Evolutionary conservation across 53 echinoderm and acorn worm species (phyloP).

Genomic region (Hippasteria phrygiana): DNA sequence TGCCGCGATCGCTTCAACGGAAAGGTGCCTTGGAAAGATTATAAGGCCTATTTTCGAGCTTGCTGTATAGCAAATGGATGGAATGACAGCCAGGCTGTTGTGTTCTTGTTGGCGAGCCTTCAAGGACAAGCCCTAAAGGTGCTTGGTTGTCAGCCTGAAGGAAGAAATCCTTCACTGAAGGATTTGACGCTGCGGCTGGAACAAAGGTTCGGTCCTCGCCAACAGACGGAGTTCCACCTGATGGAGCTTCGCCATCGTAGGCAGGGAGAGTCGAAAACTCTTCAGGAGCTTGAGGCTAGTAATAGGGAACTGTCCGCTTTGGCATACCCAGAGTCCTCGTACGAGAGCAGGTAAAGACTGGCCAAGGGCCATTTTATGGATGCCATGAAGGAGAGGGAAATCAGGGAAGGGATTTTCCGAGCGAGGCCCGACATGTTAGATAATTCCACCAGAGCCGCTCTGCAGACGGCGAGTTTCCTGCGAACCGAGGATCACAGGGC

Average conservation of each 20-base stretch:
- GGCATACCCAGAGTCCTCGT: background rate
- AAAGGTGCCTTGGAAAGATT: slow-evolving; percentile 52
- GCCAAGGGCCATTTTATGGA: slow-evolving; percentile 39
- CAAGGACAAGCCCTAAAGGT: slow-evolving; percentile 28
- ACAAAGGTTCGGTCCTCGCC: slow-evolving; percentile 27
- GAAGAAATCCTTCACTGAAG: background rate
- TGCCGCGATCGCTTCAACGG: slow-evolving; percentile 39
- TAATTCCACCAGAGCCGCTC: slow-evolving; percentile 3
- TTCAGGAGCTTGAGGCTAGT: slow-evolving; percentile 11
- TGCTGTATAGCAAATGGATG: slow-evolving; percentile 14
- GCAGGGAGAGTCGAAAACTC: slow-evolving; percentile 4
- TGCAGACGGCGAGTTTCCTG: background rate
- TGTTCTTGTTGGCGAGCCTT: slow-evolving; percentile 40
- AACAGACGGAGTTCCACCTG: slow-evolving; percentile 31
- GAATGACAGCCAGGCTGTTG: background rate
- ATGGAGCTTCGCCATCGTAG: slow-evolving; percentile 49
- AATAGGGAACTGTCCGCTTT: background rate
- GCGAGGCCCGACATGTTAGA: slow-evolving; percentile 16
- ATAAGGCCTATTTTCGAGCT: background rate
- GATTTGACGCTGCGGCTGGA: slow-evolving; percentile 13
- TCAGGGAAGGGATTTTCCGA: slow-evolving; percentile 5
- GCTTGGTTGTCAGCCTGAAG: slow-evolving; percentile 13
- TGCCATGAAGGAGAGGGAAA: background rate
- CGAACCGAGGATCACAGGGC: slow-evolving; percentile 1
- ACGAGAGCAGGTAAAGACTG: slow-evolving; percentile 13